Base-by-base conservation (phyloP, 2,113 vertebrate species). In the rabbit (Oryctolagus cuniculus) region DNA sequence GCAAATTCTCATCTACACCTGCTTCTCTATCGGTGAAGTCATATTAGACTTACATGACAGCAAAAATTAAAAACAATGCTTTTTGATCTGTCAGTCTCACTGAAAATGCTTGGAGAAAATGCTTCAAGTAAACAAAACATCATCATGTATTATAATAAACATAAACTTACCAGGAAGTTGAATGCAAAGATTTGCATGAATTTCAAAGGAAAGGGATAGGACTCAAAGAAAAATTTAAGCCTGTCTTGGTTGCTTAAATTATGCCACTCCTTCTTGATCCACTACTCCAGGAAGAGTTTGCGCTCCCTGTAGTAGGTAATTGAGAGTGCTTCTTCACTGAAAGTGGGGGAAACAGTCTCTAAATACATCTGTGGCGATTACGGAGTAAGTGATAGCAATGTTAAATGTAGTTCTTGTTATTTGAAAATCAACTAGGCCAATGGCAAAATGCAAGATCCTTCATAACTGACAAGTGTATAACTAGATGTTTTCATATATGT, bases 101-200 rank as follows among this genome's bases (percentile, higher is more conserved):
- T 83, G 19, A 94, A 94, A 86, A 83, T 77, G 73, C 19, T 27
- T 64, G 31, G 10, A 94, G 38, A 87, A 82, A 91, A 77, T 72
- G 2, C 5, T 89, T 77, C 29, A 75, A 89, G 19, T 67, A 89
- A 87, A 81, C 63, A 89, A 95, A 95, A 66, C 10, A 85, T 69
- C 15, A 6, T 55, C 36, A 49, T 74, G 3, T 31, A 84, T 90
- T 89, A 44, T 29, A 83, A 84, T 61, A 87, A 87, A 75, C 12
- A 74, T 90, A 90, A 94, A 74, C 58, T 79, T 24, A 49, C 15
- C 0, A 75, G 36, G 6, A 7, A 51, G 13, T 31, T 75, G 34
- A 85, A 55, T 77, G 53, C 29, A 87, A 94, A 95, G 15, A 77
- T 16, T 19, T 89, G 12, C 8, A 72, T 77, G n/a, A 24, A 90